These are phyloP conservation scores for Philaethria dido DNA, from an alignment of 2,888 invertebrate genomes.

Conservation along the genomic window DNA sequence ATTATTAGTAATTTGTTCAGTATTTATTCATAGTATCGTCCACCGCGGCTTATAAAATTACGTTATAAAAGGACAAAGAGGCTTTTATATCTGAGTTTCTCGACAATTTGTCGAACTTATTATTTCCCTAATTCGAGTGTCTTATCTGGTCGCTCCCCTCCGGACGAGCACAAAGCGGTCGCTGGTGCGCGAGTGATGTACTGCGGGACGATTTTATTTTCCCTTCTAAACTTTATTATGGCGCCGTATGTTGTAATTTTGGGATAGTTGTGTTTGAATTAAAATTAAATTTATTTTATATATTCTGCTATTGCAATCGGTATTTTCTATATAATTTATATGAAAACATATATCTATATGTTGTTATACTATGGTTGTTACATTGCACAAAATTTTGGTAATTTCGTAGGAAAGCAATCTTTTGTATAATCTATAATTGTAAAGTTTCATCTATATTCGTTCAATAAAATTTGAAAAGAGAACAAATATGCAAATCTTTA, in stretches of 20 bases:
- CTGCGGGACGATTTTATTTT: conserved; percentile 16
- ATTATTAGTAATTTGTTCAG: not conserved
- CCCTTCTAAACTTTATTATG: not conserved
- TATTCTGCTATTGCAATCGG: no score
- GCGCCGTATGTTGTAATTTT: not conserved
- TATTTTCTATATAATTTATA: no score
- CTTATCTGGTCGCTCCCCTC: conserved; percentile 16
- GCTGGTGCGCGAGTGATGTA: conserved; percentile 12
- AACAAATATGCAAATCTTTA: no score
- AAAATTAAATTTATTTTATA: not conserved
- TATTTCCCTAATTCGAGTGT: conserved; percentile 15
- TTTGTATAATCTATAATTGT: no score
- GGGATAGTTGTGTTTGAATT: not conserved
- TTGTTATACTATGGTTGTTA: no score
- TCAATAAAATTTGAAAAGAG: no score
- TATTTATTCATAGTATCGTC: not conserved
- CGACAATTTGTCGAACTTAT: conserved; percentile 18
- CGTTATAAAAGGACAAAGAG: conserved; percentile 10
- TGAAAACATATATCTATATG: no score
- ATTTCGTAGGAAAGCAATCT: no score
- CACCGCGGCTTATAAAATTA: conserved; percentile 9
- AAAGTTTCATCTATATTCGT: no score
- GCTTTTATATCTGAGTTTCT: conserved; percentile 16
- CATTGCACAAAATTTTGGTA: no score
- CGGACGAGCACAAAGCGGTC: conserved; percentile 8